Percentiles rank a stretch among this genome's conserved stretches.
Evolutionary conservation across 2,888 invertebrate species (phyloP).

Genomic region (Maniola hyperantus): DNA sequence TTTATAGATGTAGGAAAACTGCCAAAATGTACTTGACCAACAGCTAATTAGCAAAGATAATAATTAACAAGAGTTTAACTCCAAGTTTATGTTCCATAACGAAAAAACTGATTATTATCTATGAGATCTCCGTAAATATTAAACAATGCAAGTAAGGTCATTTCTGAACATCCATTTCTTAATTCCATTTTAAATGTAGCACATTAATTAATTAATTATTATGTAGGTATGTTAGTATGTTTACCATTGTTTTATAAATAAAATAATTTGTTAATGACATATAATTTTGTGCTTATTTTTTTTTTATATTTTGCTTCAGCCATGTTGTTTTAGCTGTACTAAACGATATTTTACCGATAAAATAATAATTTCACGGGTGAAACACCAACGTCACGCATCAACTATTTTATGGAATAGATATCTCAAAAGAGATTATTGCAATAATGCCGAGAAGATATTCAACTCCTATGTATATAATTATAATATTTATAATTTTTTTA

Average conservation of each 20-base stretch:
- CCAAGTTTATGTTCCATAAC: constrained; percentile 41
- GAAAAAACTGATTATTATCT: constrained; percentile 29
- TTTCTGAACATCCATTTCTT: constrained; percentile 28
- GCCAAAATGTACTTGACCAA: constrained; percentile 37
- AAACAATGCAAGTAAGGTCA: constrained; percentile 29
- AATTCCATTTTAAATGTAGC: constrained; percentile 6
- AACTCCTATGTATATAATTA: neutral
- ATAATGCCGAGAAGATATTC: neutral
- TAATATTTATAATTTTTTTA: no score
- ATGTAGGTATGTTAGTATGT: neutral
- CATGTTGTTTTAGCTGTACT: no score
- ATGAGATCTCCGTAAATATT: constrained; percentile 22
- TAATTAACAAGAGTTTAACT: constrained; percentile 36
- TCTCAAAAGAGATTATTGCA: no score
- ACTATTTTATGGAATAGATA: neutral
- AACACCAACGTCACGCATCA: neutral
- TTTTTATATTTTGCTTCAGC: no score
- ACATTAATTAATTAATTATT: neutral
- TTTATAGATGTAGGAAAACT: constrained; percentile 27
- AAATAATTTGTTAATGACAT: neutral
- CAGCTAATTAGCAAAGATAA: constrained; percentile 40
- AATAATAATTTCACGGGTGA: neutral
- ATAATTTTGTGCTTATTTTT: neutral
- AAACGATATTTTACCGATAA: no score
- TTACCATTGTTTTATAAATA: neutral